Evolutionary conservation across 2,888 invertebrate species (phyloP), one percentile per base, ranked within the genome.

Genomic region (Sminthurinus aureus): DNA sequence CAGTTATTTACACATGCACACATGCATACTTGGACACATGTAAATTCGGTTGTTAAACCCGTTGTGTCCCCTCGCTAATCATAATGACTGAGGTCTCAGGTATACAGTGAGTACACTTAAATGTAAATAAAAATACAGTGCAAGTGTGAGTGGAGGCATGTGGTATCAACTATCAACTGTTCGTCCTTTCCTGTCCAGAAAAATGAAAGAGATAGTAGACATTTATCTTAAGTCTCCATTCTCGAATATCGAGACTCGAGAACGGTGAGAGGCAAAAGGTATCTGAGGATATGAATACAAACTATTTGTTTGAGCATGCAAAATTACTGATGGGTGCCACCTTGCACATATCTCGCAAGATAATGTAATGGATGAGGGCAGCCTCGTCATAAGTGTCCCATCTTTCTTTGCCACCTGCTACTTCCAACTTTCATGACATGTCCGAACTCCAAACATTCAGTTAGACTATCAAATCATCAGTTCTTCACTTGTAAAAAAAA

Each of bases 371-470:
- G 64, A 78, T 66, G 38, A 58, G 77, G 51, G 58, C n/a, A 58
- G 22, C 22, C 15, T 77, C 50, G 24, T 77, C 20, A 51, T 75
- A 75, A 75, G 38, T 75, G 75, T 75, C 51, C 51, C 51, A 51
- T 51, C 24, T 75, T 13, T 78, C 15, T 18, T n/a, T 78, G 78
- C 78, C 78, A 78, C 78, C 78, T 78, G 77, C 77, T 77, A 77
- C 58, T 77, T 22, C 24, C 58, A 75, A 20, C 51, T 38, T 51
- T 50, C 75, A 18, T 58, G 58, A 6, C 67, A 69, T 20, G 58
- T 13, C 58, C 13, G 4, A 52, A 20, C 71, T 22, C 22, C 20
- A 6, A 71, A 71, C 71, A 71, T 24, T 24, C 71, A 71, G n/a
- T 26, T 26, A 24, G 11, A 20, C 67, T 69, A 69, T 58, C 58